Base-by-base conservation (phyloP, 2,797 vertebrate genomes). In the Phylloscopus collybita region DNA sequence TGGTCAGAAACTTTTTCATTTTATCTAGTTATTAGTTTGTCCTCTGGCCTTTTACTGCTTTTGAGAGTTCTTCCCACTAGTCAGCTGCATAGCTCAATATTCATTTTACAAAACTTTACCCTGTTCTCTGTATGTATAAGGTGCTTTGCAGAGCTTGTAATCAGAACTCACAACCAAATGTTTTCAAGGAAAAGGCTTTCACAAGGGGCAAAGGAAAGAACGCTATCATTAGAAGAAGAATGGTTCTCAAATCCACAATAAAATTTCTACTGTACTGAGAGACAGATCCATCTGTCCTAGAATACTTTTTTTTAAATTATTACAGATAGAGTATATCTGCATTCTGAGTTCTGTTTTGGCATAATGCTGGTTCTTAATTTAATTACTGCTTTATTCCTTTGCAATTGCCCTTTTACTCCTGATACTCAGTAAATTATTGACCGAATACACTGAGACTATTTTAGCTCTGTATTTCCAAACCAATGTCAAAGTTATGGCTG, bases 141-240 rank as follows among this genome's bases (percentile, higher is more conserved):
- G 4, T 57, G 4, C 17, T 54, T 34, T 11, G n/a, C 4, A 16
- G 8, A 66, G 8, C 25, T 70, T 84, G 2, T 21, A 66, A 5
- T 7, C 17, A 76, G 50, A 90, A 36, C 6, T 75, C 15, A 45
- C 11, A 56, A 21, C 2, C 4, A 69, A 36, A n/a, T 10, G 0
- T 42, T 86, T 88, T 65, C 26, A 82, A 56, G 18, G 0, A 34
- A 81, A 62, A 34, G 5, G 3, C 78, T 76, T 80, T 74, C 23
- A 51, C 4, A 42, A 23, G 5, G 1, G 5, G 0, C 1, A 4
- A 8, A 40, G 8, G 9, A 30, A 72, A 27, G 0, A 44, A 22
- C 8, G 4, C 1, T 34, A 15, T 16, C 13, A 11, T 40, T 73
- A 23, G 23, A 51, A 60, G 10, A 70, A 12, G 6, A 62, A 79